Evolutionary conservation across 2,113 vertebrate genomes (phyloP).

Genomic region (Synchiropus splendidus): DNA sequence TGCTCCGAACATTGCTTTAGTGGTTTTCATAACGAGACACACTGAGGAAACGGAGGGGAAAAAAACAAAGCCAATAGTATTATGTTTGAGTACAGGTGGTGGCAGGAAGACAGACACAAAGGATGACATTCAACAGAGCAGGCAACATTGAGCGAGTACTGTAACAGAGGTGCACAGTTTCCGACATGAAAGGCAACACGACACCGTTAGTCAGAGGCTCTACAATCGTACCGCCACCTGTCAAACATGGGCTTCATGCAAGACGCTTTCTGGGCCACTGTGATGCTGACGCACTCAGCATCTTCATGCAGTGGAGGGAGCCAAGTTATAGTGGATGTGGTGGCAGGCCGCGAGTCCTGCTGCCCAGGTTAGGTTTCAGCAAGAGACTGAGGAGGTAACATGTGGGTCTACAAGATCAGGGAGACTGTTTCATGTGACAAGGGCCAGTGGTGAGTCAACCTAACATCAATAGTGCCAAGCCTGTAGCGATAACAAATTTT

Average conservation of each 20-base stretch:
- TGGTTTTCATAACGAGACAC: background rate
- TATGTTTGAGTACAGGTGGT: background rate
- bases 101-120: background rate
- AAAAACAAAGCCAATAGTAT: too few relatives aligned
- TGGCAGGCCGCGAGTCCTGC: constrained; percentile 42
- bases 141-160: constrained; percentile 5
- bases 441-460: constrained; percentile 10
- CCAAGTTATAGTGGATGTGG: constrained; percentile 32
- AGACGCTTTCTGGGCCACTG: constrained; percentile 21
- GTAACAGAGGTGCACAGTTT: constrained; percentile 30
- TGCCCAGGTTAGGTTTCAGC: constrained; percentile 46
- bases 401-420: constrained; percentile 11
- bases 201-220: constrained; percentile 9
- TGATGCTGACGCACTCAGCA: constrained; percentile 3
- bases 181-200: constrained; percentile 30
- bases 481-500: too few relatives aligned
- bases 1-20: background rate
- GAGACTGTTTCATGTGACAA: constrained; percentile 27
- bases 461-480: background rate
- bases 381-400: constrained; percentile 14
- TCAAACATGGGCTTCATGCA: constrained; percentile 15
- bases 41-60: background rate
- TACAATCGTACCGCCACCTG: background rate
- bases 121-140: too few relatives aligned
- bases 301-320: constrained; percentile 27